Evolutionary conservation across 2,888 invertebrate species (phyloP).

Genomic region (Trachelus stipa): DNA sequence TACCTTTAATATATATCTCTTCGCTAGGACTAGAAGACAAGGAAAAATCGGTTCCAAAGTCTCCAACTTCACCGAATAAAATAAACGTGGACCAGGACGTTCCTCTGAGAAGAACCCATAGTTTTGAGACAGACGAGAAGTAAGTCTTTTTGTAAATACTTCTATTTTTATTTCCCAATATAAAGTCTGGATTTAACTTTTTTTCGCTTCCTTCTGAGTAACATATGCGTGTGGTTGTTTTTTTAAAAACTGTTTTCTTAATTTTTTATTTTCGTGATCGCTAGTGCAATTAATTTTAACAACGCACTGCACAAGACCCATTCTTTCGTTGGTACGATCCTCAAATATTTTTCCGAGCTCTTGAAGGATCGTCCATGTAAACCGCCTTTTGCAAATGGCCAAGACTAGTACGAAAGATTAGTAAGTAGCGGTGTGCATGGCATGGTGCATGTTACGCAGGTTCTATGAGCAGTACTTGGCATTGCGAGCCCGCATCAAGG

Average conservation of each 20-base stretch:
- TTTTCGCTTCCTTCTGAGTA: not conserved
- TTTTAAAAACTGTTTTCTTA: constrained; percentile 8
- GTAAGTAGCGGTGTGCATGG: constrained; percentile 60
- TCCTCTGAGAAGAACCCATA: constrained; percentile 83
- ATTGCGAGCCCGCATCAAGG: constrained; percentile 90
- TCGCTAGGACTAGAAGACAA: constrained; percentile 64
- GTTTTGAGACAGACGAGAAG: constrained; percentile 91
- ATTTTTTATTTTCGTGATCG: constrained; percentile 2
- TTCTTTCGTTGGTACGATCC: not conserved
- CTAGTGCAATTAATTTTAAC: constrained; percentile 3
- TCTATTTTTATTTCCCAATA: not conserved
- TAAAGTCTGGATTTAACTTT: not conserved
- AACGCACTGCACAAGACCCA: constrained; percentile 3
- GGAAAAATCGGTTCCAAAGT: constrained; percentile 59
- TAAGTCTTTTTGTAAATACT: constrained; percentile 69
- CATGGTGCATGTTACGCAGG: constrained; percentile 72
- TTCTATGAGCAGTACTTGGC: constrained; percentile 91
- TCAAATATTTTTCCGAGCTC: not conserved
- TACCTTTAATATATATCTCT: constrained; percentile 18
- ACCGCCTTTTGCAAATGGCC: not conserved
- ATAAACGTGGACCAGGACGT: constrained; percentile 72
- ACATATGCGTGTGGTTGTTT: constrained; percentile 9
- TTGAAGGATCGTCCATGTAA: not conserved
- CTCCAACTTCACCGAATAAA: constrained; percentile 63
- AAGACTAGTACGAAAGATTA: constrained; percentile 31